Percentiles rank a stretch among this genome's conserved stretches.
These are phyloP conservation scores for Nematopogon swammerdamellus DNA, from an alignment of 2,888 invertebrate genomes.

Conservation along the genomic window DNA sequence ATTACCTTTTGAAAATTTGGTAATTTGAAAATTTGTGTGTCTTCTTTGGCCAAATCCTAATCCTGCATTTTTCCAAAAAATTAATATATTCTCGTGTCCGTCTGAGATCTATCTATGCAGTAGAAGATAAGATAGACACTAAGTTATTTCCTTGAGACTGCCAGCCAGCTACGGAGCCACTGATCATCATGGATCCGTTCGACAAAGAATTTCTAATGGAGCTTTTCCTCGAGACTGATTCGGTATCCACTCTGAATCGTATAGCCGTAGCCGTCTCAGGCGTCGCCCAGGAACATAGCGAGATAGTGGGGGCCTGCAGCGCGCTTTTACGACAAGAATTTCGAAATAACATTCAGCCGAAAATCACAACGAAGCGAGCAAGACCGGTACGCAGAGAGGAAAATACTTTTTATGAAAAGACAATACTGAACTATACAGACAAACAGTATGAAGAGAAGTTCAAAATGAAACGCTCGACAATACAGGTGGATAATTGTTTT, in stretches of 20 bases:
- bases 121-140: too few species aligned
- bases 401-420: conserved; percentile 27
- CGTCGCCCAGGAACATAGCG: conserved; percentile 32
- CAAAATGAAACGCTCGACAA: conserved; percentile 33
- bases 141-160: too few species aligned
- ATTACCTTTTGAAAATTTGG: too few species aligned
- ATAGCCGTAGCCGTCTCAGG: conserved; percentile 33
- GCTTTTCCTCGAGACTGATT: conserved; percentile 36
- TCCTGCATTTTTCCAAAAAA: too few species aligned
- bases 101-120: too few species aligned
- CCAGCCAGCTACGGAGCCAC: too few species aligned
- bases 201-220: conserved; percentile 35
- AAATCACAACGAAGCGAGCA: not conserved
- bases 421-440: conserved; percentile 24
- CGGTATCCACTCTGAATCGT: conserved; percentile 30
- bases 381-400: conserved; percentile 5
- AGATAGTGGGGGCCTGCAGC: conserved; percentile 25
- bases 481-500: conserved; percentile 25
- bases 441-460: conserved; percentile 29
- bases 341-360: conserved; percentile 7
- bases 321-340: conserved; percentile 21
- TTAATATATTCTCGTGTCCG: too few species aligned
- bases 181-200: conserved; percentile 22
- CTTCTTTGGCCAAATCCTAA: too few species aligned
- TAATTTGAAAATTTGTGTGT: too few species aligned